Conservation (phyloP, 2,888 invertebrate genomes). For the Caenorhabditis virilis region DNA sequence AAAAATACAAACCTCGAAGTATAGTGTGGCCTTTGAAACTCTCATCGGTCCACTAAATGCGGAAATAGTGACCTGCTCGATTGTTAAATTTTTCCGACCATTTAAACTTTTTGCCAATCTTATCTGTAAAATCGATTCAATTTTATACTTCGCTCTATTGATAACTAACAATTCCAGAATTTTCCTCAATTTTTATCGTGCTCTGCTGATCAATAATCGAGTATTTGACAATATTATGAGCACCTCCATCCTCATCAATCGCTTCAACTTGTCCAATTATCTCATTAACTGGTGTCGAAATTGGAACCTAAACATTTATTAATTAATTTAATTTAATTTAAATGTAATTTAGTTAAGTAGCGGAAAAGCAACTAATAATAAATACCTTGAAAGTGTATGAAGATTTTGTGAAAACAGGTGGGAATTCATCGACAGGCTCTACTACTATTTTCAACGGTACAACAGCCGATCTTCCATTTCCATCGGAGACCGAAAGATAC, state of each 20-base stretch:
- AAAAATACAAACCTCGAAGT: slow-evolving; percentile 44
- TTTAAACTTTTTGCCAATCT: not conserved
- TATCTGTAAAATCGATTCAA: not conserved
- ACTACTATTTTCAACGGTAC: slow-evolving; percentile 56
- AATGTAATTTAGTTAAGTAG: no score
- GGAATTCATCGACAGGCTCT: slow-evolving; percentile 89
- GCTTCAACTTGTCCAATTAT: slow-evolving; percentile 76
- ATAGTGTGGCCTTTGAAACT: slow-evolving; percentile 44
- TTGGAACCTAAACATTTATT: no score
- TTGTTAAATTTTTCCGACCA: slow-evolving; percentile 38
- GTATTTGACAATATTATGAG: slow-evolving; percentile 40
- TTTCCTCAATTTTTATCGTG: slow-evolving; percentile 43
- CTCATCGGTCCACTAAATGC: slow-evolving; percentile 50
- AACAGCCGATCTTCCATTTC: slow-evolving; percentile 74
- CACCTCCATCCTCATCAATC: slow-evolving; percentile 48
- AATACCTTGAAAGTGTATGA: slow-evolving; percentile 88
- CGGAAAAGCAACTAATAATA: no score
- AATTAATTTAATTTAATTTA: no score
- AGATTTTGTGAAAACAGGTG: slow-evolving; percentile 87
- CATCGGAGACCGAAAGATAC: slow-evolving; percentile 77
- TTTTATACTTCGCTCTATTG: no score
- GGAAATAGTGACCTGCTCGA: slow-evolving; percentile 53
- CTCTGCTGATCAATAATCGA: slow-evolving; percentile 19
- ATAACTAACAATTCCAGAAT: slow-evolving; percentile 50
- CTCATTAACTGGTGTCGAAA: slow-evolving; percentile 73